These are phyloP conservation scores for Ichneumoninae sp. DNA, from an alignment of 2,888 invertebrate genomes.

Conservation along the genomic window DNA sequence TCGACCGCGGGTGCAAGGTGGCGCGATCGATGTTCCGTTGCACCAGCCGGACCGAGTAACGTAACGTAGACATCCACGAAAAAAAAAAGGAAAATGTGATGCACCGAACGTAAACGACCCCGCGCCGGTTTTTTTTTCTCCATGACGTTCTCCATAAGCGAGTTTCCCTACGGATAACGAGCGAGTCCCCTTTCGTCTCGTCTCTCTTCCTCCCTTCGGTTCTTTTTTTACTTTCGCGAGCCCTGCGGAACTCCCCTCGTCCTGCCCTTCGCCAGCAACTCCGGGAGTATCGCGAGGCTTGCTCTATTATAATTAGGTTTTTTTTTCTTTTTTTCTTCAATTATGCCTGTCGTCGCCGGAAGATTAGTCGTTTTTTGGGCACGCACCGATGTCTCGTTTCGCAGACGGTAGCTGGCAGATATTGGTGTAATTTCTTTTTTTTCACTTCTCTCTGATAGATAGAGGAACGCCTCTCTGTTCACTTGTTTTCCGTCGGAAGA, in stretches of 20 bases:
- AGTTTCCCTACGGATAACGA: conserved; percentile 51
- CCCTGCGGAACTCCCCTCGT: conserved; percentile 31
- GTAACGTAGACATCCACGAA: conserved; percentile 26
- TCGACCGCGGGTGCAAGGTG: conserved; percentile 51
- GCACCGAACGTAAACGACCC: conserved; percentile 35
- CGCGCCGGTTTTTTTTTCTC: conserved; percentile 36
- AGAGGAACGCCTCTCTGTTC: conserved; percentile 28
- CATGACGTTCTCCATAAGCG: conserved; percentile 25
- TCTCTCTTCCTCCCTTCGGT: conserved; percentile 19
- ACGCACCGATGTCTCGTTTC: conserved; percentile 36
- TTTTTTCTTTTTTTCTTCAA: conserved; percentile 67
- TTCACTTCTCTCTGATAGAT: conserved; percentile 21
- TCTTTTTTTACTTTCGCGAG: conserved; percentile 31
- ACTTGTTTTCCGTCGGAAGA: conserved; percentile 23
- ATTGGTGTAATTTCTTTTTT: conserved; percentile 60
- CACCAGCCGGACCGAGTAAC: conserved; percentile 43
- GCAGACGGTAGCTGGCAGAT: conserved; percentile 53
- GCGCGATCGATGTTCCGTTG: conserved; percentile 53
- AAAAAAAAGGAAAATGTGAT: conserved; percentile 39
- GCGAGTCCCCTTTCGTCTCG: conserved; percentile 47
- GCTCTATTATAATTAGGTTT: conserved; percentile 66
- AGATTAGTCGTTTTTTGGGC: conserved; percentile 62
- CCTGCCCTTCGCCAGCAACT: conserved; percentile 29
- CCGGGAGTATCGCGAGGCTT: conserved; percentile 54
- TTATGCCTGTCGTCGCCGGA: conserved; percentile 64